phyloP scores from a whole-genome alignment of 2,888 invertebrate genomes.

The Malacosoma neustria region DNA sequence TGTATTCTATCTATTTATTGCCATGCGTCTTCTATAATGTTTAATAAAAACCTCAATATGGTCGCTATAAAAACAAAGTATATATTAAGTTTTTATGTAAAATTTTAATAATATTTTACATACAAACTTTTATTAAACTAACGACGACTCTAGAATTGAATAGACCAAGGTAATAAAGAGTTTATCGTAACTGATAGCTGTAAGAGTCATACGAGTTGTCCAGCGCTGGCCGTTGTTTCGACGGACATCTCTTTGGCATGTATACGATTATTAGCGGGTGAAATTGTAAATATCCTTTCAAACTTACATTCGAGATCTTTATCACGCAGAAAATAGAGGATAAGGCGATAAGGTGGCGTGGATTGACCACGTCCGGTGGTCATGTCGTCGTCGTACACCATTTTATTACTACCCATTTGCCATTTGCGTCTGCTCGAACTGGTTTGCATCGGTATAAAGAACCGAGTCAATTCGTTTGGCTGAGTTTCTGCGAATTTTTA shows the following conservation, averaged over 20 bases:
- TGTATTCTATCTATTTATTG: too few species aligned
- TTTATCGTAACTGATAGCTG: too few species aligned
- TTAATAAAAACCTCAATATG: too few species aligned
- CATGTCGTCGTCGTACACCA: slow-evolving; percentile 43
- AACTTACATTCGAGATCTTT: slow-evolving; percentile 56
- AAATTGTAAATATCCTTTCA: slow-evolving; percentile 56
- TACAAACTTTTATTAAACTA: too few species aligned
- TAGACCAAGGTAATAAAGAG: too few species aligned
- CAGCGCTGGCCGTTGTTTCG: slow-evolving; percentile 33
- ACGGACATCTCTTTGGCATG: slow-evolving; percentile 47
- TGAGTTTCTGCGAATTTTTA: too few species aligned
- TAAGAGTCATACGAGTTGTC: slow-evolving; percentile 54
- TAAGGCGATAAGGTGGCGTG: slow-evolving; percentile 28
- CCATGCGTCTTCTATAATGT: too few species aligned
- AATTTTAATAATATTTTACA: too few species aligned
- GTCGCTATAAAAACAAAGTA: too few species aligned
- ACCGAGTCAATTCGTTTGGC: slow-evolving; percentile 38
- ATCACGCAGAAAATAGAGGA: slow-evolving; percentile 35
- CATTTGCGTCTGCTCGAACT: slow-evolving; percentile 49
- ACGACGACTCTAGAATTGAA: too few species aligned
- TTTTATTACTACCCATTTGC: slow-evolving; percentile 46
- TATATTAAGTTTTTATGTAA: too few species aligned
- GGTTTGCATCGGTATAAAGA: slow-evolving; percentile 52
- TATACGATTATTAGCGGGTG: slow-evolving; percentile 56
- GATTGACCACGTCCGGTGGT: slow-evolving; percentile 26